phyloP scores from a whole-genome alignment of 2,113 vertebrate genomes.

The Bungarus multicinctus region DNA sequence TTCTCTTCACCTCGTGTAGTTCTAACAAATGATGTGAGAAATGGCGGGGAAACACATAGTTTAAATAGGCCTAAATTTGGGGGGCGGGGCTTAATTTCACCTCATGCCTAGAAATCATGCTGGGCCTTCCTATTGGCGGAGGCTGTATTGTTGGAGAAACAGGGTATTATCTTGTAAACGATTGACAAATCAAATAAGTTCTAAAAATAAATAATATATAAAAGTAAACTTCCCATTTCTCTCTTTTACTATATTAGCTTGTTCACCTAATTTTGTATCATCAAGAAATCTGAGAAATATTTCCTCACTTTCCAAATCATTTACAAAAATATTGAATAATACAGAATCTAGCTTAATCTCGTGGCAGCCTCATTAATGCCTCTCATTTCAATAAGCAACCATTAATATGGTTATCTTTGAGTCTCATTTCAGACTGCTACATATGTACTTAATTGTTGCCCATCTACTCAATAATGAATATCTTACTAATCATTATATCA shows the following conservation, averaged over 20 bases:
- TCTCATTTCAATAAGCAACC: not conserved
- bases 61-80: too few species aligned
- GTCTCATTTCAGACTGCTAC: not conserved
- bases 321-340: not conserved
- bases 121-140: too few species aligned
- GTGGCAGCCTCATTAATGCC: not conserved
- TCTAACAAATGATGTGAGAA: too few species aligned
- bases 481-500: not conserved
- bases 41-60: too few species aligned
- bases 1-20: too few species aligned
- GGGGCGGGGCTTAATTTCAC: too few species aligned
- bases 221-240: not conserved
- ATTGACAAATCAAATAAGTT: too few species aligned
- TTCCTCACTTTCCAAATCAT: not conserved
- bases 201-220: not conserved
- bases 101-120: too few species aligned
- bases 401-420: not conserved
- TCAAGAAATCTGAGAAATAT: not conserved
- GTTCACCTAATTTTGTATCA: not conserved
- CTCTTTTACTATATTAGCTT: not conserved
- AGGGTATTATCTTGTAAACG: too few species aligned
- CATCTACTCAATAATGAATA: not conserved
- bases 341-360: not conserved
- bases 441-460: not conserved
- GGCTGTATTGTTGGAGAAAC: too few species aligned